Base-by-base conservation (phyloP, 2,797 vertebrate genomes). In the Lepidocolaptes lacrymiger region DNA sequence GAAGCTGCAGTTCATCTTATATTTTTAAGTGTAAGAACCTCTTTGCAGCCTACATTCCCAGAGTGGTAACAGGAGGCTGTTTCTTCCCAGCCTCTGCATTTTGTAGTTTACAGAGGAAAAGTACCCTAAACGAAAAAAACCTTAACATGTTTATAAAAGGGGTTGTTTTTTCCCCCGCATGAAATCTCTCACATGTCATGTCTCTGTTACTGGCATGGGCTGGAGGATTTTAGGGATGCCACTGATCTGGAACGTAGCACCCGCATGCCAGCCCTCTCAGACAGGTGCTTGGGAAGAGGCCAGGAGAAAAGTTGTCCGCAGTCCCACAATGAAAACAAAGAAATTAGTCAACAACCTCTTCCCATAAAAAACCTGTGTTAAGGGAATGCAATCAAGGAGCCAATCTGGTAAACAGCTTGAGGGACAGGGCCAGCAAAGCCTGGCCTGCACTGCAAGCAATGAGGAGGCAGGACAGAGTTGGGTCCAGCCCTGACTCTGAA, bases 251-350 rank as follows among this genome's bases (percentile, higher is more conserved):
- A 92, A 88, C 0, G 0, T 2, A 43, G 89, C 77, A 69, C 85
- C 56, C 0, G 0, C 59, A 27, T 52, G 64, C 39, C 87, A 89
- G 56, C 13, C 26, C 24, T 72, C 64, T 63, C 59, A 61, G 85
- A 81, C 55, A 93, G 87, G 91, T 92, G 85, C 68, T 92, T 95
- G 91, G 91, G 85, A 88, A 72, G 22, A 71, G 12, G 79, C 84
- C 93, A 92, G 72, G 85, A 88, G 92, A 93, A 91, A 89, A 59
- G 61, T 74, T 79, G 58, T 82, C 74, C 10, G 9, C 7, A 85
- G 61, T 24, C 23, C 24, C 32, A 37, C 0, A 4, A 39, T 58
- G 51, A 49, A 81, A 94, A 68, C 66, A 92, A 91, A 94, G 69
- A n/a, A 72, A 81, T 85, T 22, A 89, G 24, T 79, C 85, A 94